phyloP scores from a whole-genome alignment of 2,888 invertebrate genomes.

The Polymixis lichenea region DNA sequence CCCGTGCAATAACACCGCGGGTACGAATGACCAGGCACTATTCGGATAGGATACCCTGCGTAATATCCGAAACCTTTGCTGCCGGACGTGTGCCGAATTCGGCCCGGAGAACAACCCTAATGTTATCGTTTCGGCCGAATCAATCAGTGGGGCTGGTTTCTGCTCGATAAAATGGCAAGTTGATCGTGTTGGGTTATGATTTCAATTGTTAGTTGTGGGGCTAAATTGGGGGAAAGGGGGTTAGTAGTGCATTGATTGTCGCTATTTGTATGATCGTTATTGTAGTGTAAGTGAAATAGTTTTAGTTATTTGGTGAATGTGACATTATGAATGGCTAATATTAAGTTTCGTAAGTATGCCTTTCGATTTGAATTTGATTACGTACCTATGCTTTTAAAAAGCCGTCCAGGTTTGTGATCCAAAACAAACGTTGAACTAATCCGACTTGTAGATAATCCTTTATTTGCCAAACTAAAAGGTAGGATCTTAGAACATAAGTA shows the following conservation, averaged over 20 bases:
- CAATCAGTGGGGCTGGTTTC: constrained; percentile 59
- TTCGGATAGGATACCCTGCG: constrained; percentile 58
- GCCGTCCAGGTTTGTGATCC: background rate
- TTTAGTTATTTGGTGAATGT: background rate
- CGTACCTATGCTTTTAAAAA: background rate
- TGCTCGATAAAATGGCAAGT: constrained; percentile 57
- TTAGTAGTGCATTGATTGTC: background rate
- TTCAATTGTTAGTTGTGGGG: constrained; percentile 41
- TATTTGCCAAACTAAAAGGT: background rate
- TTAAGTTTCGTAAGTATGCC: background rate
- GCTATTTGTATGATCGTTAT: constrained; percentile 9
- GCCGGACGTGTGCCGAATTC: constrained; percentile 65
- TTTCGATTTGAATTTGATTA: background rate
- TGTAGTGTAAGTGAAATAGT: background rate
- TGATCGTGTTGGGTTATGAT: constrained; percentile 59
- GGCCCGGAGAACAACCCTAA: constrained; percentile 52
- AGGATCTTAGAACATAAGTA: too few relatives aligned
- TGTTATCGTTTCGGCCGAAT: constrained; percentile 62
- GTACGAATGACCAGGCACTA: constrained; percentile 65
- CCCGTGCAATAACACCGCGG: constrained; percentile 62
- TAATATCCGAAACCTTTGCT: constrained; percentile 64
- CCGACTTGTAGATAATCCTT: background rate
- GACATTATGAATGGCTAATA: too few relatives aligned
- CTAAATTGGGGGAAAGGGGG: constrained; percentile 23
- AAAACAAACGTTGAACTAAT: background rate